Evolutionary conservation across 1,140 invertebrate genomes (phyloP), one percentile per base, ranked within the genome.

Genomic region (Aphaenogaster floridana): DNA sequence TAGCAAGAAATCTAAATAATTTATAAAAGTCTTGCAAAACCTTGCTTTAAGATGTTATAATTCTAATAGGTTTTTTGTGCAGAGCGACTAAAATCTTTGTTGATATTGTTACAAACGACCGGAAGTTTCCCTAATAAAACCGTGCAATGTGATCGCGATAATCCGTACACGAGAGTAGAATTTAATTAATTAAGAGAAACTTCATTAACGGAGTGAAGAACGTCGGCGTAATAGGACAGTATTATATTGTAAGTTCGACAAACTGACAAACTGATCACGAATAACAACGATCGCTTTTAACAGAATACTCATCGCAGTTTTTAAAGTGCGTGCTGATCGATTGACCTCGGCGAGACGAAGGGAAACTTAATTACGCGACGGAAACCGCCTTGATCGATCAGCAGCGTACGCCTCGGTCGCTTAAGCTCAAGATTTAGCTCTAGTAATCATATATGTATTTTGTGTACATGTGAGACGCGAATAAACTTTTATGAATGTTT

Each of bases 341-440:
- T 84, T 36, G 54, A 63, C 69, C 17, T 39, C 28, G 42, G n/a
- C 69, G 69, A 52, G 28, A 59, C 64, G 36, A 50, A 76, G 34
- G 17, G 11, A 48, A 13, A 61, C 7, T 74, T 74, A 83, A 83
- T 45, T 59, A 11, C 9, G 15, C 21, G 68, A 74, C 52, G 52
- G 28, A 74, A 52, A 74, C 54, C 28, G 68, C 28, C 68, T 79
- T 68, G 9, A 78, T 66, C 83, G 83, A 86, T 86, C 59, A 66
- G 83, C 48, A 45, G 52, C 57, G 36, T 54, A 59, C 11, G 36
- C 9, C 61, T 42, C 39, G 36, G n/a, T 63, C 36, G 59, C 57
- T n/a, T 68, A 48, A 84, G 28, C 71, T 79, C 34, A 52, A 79
- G 50, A 64, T 36, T 66, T 86, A 86, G 83, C 50, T 21, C 39